A percentile compares a stretch with the other conserved stretches of the same genome.
phyloP scores from a whole-genome alignment of 1,140 invertebrate species.

The Pogonomyrmex californicus region DNA sequence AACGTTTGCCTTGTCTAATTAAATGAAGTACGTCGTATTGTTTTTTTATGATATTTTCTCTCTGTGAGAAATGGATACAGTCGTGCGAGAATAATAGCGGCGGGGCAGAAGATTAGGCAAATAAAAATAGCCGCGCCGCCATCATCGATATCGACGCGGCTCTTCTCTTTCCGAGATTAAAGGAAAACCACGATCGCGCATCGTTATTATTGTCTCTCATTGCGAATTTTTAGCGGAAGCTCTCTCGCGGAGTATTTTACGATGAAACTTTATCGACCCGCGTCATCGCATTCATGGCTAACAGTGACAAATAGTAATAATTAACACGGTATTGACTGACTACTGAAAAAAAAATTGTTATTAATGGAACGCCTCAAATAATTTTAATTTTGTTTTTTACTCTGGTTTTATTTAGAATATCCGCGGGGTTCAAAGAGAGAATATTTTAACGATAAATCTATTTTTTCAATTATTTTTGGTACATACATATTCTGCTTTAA shows the following conservation, averaged over 20 bases:
- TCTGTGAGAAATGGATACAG: background rate
- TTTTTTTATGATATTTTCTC: constrained; percentile 4
- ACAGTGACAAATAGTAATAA: constrained; percentile 9
- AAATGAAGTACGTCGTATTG: constrained; percentile 57
- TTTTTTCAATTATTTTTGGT: background rate
- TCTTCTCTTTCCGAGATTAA: constrained; percentile 38
- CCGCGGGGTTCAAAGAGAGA: background rate
- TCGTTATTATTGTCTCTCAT: constrained; percentile 41
- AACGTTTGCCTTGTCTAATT: constrained; percentile 70
- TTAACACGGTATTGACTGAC: background rate
- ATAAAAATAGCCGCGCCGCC: constrained; percentile 36
- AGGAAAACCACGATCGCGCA: constrained; percentile 38
- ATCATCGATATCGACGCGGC: constrained; percentile 25
- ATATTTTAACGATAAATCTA: background rate
- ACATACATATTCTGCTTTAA: background rate
- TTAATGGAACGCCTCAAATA: background rate
- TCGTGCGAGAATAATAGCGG: constrained; percentile 25
- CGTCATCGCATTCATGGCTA: background rate
- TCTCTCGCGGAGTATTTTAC: background rate
- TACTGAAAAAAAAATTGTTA: constrained; percentile 4
- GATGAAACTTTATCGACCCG: constrained; percentile 7
- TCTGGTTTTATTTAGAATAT: constrained; percentile 3
- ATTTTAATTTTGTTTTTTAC: constrained; percentile 25
- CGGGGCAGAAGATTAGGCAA: constrained; percentile 29
- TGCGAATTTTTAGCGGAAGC: constrained; percentile 20